phyloP scores from a whole-genome alignment of 2,113 vertebrate genomes.

The Microcebus lehilahytsara region DNA sequence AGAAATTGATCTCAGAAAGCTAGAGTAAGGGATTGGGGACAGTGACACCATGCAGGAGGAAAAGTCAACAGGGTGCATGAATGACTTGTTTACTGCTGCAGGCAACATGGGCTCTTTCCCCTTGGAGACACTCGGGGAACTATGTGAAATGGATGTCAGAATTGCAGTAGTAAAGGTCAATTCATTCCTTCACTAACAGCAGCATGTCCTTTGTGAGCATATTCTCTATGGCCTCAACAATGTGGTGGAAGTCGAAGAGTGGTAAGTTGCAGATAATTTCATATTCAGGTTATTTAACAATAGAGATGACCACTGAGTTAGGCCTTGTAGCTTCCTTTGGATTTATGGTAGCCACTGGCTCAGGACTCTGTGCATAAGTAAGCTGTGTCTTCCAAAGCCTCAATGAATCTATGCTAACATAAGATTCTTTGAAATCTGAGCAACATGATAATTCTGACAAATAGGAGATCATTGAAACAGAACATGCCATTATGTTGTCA shows the following conservation, averaged over 20 bases:
- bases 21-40: neutral
- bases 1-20: neutral
- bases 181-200: neutral
- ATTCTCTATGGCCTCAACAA: neutral
- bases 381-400: neutral
- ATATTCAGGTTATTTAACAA: neutral
- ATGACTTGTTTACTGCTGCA: neutral
- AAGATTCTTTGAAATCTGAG: neutral
- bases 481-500: slow-evolving; percentile 40
- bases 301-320: neutral
- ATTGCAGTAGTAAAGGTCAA: neutral
- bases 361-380: neutral
- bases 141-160: neutral
- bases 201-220: neutral
- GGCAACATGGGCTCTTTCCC: neutral
- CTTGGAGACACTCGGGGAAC: neutral
- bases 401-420: neutral
- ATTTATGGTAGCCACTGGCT: neutral
- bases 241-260: neutral
- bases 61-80: neutral
- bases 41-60: neutral
- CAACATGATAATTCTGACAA: slow-evolving; percentile 52
- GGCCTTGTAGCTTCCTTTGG: neutral
- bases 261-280: neutral
- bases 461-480: slow-evolving; percentile 52